Evolutionary conservation across 1,140 invertebrate genomes (phyloP).

Genomic region (Anastatus disparis): DNA sequence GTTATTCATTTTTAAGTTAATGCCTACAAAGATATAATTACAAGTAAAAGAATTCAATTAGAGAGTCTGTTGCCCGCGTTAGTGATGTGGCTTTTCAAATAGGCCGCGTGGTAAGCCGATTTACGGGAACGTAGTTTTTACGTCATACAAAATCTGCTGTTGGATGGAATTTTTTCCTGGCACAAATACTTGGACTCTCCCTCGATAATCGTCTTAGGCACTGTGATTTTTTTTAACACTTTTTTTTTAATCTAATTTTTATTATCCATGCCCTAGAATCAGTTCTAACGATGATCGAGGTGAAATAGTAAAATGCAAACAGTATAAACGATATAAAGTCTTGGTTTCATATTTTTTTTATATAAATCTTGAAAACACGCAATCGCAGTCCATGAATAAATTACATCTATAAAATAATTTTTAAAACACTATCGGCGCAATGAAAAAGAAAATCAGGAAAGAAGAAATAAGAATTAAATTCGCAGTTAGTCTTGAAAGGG

Average conservation of each 20-base stretch:
- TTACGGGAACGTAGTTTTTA: slow-evolving; percentile 9
- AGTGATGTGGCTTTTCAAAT: neutral
- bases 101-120: slow-evolving; percentile 17
- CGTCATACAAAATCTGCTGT: slow-evolving; percentile 4
- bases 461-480: slow-evolving; percentile 20
- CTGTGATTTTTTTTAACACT: neutral
- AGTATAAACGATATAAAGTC: slow-evolving; percentile 17
- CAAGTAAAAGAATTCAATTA: slow-evolving; percentile 35
- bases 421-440: slow-evolving; percentile 23
- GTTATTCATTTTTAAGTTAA: slow-evolving; percentile 37
- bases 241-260: neutral
- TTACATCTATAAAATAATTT: slow-evolving; percentile 35
- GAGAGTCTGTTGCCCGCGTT: slow-evolving; percentile 32
- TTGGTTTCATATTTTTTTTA: slow-evolving; percentile 27
- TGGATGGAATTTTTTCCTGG: slow-evolving; percentile 21
- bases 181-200: slow-evolving; percentile 16
- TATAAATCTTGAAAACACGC: slow-evolving; percentile 18
- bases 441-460: slow-evolving; percentile 13
- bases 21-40: slow-evolving; percentile 38
- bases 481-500: slow-evolving; percentile 19
- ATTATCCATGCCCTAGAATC: neutral
- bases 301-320: slow-evolving; percentile 33
- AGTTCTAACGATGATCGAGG: slow-evolving; percentile 30
- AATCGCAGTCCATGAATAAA: slow-evolving; percentile 35
- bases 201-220: slow-evolving; percentile 27